Evolutionary conservation across 2,113 vertebrate species (phyloP).

Genomic region (Uria aalge): DNA sequence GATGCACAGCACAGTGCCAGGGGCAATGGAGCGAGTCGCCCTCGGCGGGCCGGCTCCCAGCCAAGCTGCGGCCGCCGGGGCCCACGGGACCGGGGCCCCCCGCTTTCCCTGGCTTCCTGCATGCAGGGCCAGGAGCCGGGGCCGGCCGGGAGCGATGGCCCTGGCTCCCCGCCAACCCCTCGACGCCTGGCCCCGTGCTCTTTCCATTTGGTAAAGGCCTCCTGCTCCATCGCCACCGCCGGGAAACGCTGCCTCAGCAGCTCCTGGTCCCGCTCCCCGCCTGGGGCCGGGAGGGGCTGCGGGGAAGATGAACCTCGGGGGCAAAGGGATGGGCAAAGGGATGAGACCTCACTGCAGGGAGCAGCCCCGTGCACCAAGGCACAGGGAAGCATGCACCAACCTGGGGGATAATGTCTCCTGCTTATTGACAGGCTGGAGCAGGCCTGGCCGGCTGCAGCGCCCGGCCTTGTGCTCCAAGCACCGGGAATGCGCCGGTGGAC

Average conservation of each 20-base stretch:
- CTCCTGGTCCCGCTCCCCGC: not conserved
- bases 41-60: rapidly evolving
- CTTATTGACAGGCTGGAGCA: not conserved
- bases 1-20: not conserved
- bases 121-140: not conserved
- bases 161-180: not conserved
- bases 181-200: not conserved
- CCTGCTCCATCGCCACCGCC: not conserved
- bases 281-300: too few species aligned
- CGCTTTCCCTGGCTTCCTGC: not conserved
- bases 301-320: not conserved
- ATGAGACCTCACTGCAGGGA: not conserved
- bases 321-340: not conserved
- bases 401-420: not conserved
- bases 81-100: not conserved
- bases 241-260: not conserved
- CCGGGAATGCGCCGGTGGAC: too few species aligned
- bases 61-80: not conserved
- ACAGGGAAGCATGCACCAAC: too few species aligned
- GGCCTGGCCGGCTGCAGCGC: not conserved
- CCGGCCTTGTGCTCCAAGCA: not conserved
- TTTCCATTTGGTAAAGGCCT: not conserved
- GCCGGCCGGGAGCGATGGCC: not conserved
- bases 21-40: not conserved
- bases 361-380: not conserved